phyloP scores from a whole-genome alignment of 1,140 invertebrate species.

The Drosophila auraria region DNA sequence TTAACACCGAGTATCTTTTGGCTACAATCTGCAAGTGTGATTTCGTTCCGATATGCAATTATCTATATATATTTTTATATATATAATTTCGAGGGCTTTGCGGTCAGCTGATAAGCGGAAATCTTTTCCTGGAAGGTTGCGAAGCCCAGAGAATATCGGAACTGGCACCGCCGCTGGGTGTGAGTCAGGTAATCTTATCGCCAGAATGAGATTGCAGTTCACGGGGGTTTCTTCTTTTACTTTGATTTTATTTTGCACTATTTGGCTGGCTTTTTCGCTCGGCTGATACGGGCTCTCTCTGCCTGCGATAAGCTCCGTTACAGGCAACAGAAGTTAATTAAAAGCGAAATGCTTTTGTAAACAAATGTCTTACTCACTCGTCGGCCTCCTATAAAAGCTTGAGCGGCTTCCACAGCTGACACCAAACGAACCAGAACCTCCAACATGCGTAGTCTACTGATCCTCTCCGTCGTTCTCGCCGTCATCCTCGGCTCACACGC shows the following conservation, averaged over 20 bases:
- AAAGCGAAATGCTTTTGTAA: conserved; percentile 42
- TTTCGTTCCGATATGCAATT: conserved; percentile 20
- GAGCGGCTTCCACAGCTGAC: neutral
- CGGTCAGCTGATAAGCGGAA: conserved; percentile 12
- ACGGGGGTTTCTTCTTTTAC: conserved; percentile 46
- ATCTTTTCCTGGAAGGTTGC: conserved; percentile 39
- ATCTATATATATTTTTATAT: neutral
- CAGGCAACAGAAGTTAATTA: conserved; percentile 50
- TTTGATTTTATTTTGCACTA: conserved; percentile 37
- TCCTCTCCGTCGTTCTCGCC: conserved; percentile 60
- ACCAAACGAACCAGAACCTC: conserved; percentile 26
- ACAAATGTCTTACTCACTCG: conserved; percentile 40
- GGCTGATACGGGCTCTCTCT: neutral
- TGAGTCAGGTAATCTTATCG: conserved; percentile 61
- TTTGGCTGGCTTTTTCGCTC: conserved; percentile 12
- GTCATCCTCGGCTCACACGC: conserved; percentile 53
- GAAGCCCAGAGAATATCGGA: neutral
- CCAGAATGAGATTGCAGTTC: conserved; percentile 17
- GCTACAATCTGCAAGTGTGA: conserved; percentile 5
- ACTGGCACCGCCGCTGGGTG: neutral
- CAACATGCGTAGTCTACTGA: conserved; percentile 58
- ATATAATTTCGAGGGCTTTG: conserved; percentile 5
- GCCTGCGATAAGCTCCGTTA: conserved; percentile 36
- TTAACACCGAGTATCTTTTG: conserved; percentile 3
- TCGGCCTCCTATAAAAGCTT: conserved; percentile 50